Evolutionary conservation across 2,113 vertebrate genomes (phyloP).

Genomic region (Dromas ardeola): DNA sequence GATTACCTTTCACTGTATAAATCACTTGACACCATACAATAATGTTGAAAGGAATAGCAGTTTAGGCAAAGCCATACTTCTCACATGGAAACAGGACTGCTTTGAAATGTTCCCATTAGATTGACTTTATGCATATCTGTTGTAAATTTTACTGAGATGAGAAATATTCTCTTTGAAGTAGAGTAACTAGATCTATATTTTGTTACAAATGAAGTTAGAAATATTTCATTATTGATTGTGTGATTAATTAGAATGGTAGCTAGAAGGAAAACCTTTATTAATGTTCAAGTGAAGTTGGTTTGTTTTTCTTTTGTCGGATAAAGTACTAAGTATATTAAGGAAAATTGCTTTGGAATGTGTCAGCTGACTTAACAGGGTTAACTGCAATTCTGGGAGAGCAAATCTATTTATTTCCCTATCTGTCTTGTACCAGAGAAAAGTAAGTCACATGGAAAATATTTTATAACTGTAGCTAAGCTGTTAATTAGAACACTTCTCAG

Average conservation of each 20-base stretch:
- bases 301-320: background rate
- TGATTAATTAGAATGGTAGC: conserved; percentile 26
- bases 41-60: background rate
- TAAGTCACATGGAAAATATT: conserved; percentile 26
- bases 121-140: background rate
- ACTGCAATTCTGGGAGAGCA: background rate
- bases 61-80: conserved; percentile 3
- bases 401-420: conserved; percentile 45
- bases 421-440: conserved; percentile 17
- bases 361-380: conserved; percentile 18
- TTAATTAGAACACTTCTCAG: conserved; percentile 28
- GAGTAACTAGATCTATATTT: background rate
- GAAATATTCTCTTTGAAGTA: background rate
- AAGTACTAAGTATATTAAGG: background rate
- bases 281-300: background rate
- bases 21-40: background rate
- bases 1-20: background rate
- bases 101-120: conserved; percentile 15
- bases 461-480: conserved; percentile 14
- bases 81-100: background rate
- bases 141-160: background rate
- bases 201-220: background rate
- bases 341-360: background rate
- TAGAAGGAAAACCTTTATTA: background rate
- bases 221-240: conserved; percentile 5